These are phyloP conservation scores for Engraulis encrasicolus DNA, from an alignment of 2,113 vertebrate genomes.

Conservation along the genomic window DNA sequence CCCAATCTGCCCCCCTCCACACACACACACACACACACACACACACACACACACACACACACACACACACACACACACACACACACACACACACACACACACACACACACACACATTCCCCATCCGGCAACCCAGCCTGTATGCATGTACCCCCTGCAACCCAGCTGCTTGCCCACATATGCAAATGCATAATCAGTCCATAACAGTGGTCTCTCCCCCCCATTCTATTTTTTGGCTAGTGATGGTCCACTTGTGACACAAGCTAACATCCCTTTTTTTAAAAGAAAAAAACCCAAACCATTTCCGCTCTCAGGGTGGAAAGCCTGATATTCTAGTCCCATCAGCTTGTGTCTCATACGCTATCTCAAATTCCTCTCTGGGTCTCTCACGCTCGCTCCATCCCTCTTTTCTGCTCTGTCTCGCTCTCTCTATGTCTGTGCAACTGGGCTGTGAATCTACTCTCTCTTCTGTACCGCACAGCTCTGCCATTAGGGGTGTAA, in stretches of 20 bases:
- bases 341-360: not conserved
- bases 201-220: not conserved
- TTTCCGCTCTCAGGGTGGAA: not conserved
- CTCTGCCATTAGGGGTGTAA: too few relatives aligned
- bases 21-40: slow-evolving; percentile 42
- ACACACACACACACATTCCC: too few relatives aligned
- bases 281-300: not conserved
- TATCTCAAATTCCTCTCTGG: slow-evolving; percentile 45
- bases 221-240: slow-evolving; percentile 34
- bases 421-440: not conserved
- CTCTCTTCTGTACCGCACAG: too few relatives aligned
- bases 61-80: too few relatives aligned
- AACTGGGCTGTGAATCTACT: too few relatives aligned
- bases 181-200: slow-evolving; percentile 42
- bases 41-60: too few relatives aligned
- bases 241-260: slow-evolving; percentile 72
- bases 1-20: not conserved
- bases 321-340: not conserved
- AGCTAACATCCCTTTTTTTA: slow-evolving; percentile 38
- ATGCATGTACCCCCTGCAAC: slow-evolving; percentile 22
- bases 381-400: not conserved
- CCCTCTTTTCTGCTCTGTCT: not conserved
- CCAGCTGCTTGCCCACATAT: not conserved
- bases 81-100: too few relatives aligned
- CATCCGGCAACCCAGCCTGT: too few relatives aligned